Base-by-base conservation (phyloP, 2,113 vertebrate species). In the Pogona vitticeps region DNA sequence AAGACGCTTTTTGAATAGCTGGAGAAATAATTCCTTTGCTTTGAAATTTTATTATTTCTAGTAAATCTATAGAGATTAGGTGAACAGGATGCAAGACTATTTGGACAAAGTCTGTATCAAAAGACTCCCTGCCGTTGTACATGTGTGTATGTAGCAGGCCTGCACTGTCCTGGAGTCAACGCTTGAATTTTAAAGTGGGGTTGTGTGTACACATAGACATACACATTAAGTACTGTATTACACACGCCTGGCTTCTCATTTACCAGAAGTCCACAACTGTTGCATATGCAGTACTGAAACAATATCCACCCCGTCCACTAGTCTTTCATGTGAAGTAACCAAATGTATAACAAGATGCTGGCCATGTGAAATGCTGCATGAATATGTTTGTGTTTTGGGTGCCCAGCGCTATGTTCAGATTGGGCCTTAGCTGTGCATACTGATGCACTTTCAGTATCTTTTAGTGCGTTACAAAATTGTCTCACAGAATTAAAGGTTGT, bases 401-500 rank as follows among this genome's bases (percentile, higher is more conserved):
- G 61, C 17, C n/a, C 33, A 58, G 20, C 15, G 18, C 40, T 33
- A 31, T 63, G 33, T 40, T 84, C 36, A 76, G 75, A 61, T 59
- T n/a, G 31, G 58, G 56, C 38, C 89, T 81, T 88, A 91, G 91
- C 88, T 88, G 89, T 95, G 91, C 89, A 88, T 94, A 93, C 95
- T 94, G 94, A 95, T 93, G 88, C 86, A 12, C 81, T 94, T 93
- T 94, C 89, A n/a, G 84, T 94, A 88, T 83, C 90, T 91, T 85
- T 96, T 94, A 94, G 94, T 91, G 93, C 96, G 95, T 90, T 89
- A 90, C 88, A 7, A 21, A 93, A 91, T 90, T 93, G 91, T 93
- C 89, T 76, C 80, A 68, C 84, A 91, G 92, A 94, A 94, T 95
- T 93, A 89, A 93, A 94, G 91, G 91, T 91, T 91, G 91, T 92